Evolutionary conservation across 2,113 vertebrate genomes (phyloP).

Genomic region (Synchiropus splendidus): DNA sequence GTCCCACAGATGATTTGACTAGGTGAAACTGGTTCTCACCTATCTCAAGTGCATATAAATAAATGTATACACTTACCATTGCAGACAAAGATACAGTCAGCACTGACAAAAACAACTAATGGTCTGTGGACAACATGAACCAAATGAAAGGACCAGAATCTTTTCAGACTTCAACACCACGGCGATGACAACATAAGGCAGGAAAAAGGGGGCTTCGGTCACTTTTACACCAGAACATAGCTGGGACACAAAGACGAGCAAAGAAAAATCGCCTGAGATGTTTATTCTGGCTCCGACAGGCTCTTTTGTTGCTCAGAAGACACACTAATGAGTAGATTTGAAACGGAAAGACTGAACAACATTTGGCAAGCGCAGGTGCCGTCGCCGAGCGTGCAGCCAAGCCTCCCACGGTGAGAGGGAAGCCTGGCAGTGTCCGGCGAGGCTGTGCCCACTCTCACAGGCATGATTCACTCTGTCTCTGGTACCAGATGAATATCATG

Average conservation of each 20-base stretch:
- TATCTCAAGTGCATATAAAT: slow-evolving; percentile 2
- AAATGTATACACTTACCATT: slow-evolving; percentile 34
- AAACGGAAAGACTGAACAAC: slow-evolving; percentile 67
- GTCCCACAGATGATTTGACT: no score
- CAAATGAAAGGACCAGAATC: slow-evolving; percentile 14
- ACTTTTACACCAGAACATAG: slow-evolving; percentile 18
- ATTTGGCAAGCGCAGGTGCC: slow-evolving; percentile 66
- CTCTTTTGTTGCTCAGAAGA: slow-evolving; percentile 18
- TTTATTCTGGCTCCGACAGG: slow-evolving; percentile 17
- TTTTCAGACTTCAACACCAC: slow-evolving; percentile 6
- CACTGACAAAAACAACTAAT: slow-evolving; percentile 29
- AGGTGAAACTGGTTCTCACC: no score
- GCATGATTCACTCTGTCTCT: slow-evolving; percentile 46
- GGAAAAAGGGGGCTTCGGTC: slow-evolving; percentile 11
- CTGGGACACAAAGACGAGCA: slow-evolving; percentile 17
- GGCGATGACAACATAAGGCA: slow-evolving; percentile 11
- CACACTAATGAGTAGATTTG: slow-evolving; percentile 48
- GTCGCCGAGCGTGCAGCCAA: slow-evolving; percentile 24
- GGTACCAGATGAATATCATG: slow-evolving; percentile 36
- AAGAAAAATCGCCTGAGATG: slow-evolving; percentile 8
- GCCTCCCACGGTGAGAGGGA: slow-evolving; percentile 41
- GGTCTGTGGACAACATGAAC: slow-evolving; percentile 11
- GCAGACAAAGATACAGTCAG: slow-evolving; percentile 26
- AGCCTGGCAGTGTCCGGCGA: slow-evolving; percentile 36
- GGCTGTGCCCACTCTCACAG: slow-evolving; percentile 44